A percentile compares a stretch with the other conserved stretches of the same genome.
phyloP scores from a whole-genome alignment of 2,888 invertebrate species.

The Anaspis maculata region DNA sequence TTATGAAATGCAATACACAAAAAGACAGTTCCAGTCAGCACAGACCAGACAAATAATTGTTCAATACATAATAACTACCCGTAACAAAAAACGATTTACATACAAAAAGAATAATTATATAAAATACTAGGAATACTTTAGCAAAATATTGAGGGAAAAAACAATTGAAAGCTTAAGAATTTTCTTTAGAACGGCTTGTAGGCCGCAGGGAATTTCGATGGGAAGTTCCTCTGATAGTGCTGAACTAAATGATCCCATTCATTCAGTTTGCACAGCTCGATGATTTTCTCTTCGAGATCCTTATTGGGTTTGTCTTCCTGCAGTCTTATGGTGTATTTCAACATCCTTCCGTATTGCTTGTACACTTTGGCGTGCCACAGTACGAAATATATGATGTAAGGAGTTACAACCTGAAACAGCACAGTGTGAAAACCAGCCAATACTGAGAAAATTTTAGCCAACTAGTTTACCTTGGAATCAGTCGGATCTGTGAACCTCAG shows the following conservation, averaged over 20 bases:
- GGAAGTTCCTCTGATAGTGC: constrained; percentile 49
- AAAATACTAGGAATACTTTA: no score
- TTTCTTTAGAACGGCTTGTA: constrained; percentile 61
- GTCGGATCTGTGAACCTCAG: constrained; percentile 73
- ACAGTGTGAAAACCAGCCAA: no score
- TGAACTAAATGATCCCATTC: constrained; percentile 63
- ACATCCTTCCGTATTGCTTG: constrained; percentile 71
- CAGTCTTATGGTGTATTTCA: constrained; percentile 66
- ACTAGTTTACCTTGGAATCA: constrained; percentile 58
- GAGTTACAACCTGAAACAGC: constrained; percentile 19
- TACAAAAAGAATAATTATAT: no score
- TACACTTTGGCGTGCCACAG: constrained; percentile 75
- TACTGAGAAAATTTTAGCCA: constrained; percentile 6
- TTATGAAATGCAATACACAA: no score
- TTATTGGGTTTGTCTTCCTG: constrained; percentile 73
- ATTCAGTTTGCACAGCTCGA: constrained; percentile 56
- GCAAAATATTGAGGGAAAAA: no score
- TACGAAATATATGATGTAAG: constrained; percentile 59
- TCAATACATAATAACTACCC: no score
- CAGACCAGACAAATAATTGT: no score
- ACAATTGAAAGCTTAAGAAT: no score
- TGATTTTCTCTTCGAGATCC: constrained; percentile 62
- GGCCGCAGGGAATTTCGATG: constrained; percentile 58
- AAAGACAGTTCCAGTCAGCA: no score
- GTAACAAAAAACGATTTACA: no score